These are phyloP conservation scores for Brachynemurus nebulosus DNA, from an alignment of 2,888 invertebrate species.

Conservation along the genomic window DNA sequence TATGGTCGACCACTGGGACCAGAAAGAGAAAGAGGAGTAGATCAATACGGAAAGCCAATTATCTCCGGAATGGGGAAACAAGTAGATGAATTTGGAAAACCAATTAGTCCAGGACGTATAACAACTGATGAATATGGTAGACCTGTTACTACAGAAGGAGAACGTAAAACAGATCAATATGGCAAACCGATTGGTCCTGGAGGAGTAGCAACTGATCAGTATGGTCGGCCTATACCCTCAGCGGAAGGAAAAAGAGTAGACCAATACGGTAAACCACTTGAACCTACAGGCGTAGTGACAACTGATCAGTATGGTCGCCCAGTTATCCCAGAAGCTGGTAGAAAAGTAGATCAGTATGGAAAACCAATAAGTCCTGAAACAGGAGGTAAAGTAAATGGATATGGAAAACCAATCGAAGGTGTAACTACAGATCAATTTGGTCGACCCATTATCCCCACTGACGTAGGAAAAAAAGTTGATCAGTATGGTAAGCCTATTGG, in stretches of 20 bases:
- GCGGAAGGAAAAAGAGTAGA: conserved; percentile 2
- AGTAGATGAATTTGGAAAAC: not conserved
- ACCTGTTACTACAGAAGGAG: not conserved
- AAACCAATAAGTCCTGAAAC: not conserved
- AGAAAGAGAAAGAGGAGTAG: too few species aligned
- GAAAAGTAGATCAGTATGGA: not conserved
- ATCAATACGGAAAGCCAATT: not conserved
- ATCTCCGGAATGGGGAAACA: not conserved
- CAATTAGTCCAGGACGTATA: not conserved
- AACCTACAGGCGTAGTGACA: not conserved
- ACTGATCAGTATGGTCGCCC: not conserved
- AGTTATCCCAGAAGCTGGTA: not conserved
- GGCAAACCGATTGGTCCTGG: not conserved
- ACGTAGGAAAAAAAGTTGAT: too few species aligned
- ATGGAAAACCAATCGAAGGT: too few species aligned
- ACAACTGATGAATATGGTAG: not conserved
- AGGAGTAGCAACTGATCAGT: not conserved
- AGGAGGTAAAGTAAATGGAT: not conserved
- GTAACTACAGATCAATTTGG: too few species aligned
- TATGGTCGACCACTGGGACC: not conserved
- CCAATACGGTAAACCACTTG: not conserved
- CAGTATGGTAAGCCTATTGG: not conserved
- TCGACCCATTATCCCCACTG: not conserved
- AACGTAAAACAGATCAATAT: not conserved
- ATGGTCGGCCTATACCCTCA: not conserved